phyloP scores from a whole-genome alignment of 2,888 invertebrate genomes.

The Drosophila borealis region DNA sequence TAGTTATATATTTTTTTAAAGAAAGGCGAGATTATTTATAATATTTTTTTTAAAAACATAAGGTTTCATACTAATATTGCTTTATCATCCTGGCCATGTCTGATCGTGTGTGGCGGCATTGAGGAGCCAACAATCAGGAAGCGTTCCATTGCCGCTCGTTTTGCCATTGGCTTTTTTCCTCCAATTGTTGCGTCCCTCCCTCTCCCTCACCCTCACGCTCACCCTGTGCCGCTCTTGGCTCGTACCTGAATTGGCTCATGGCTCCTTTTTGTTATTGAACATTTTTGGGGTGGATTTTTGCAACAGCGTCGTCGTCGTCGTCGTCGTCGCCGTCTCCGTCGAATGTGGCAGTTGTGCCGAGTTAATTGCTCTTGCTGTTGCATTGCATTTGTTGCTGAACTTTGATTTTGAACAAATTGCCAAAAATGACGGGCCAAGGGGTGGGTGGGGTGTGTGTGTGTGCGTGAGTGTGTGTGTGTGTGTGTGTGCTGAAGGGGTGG shows the following conservation, averaged over 20 bases:
- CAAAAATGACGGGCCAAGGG: conserved; percentile 54
- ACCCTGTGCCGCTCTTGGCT: conserved; percentile 41
- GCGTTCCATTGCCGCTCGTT: conserved; percentile 64
- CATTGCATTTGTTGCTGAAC: conserved; percentile 77
- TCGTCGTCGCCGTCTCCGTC: conserved; percentile 17
- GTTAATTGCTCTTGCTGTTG: conserved; percentile 79
- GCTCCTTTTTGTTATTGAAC: conserved; percentile 67
- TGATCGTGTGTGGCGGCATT: conserved; percentile 37
- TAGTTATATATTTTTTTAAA: no score
- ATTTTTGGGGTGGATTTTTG: conserved; percentile 75
- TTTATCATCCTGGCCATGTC: neutral
- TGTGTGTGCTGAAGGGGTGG: conserved; percentile 16
- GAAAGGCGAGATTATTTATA: neutral
- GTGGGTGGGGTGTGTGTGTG: conserved; percentile 2
- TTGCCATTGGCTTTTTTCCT: conserved; percentile 46
- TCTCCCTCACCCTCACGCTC: conserved; percentile 33
- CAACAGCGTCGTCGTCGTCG: conserved; percentile 50
- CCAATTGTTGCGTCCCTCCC: conserved; percentile 76
- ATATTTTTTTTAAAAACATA: neutral
- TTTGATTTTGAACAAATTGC: conserved; percentile 78
- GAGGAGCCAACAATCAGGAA: conserved; percentile 74
- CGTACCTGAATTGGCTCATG: conserved; percentile 77
- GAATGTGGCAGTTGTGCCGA: conserved; percentile 76
- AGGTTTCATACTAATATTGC: no score
- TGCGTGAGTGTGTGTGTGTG: neutral